Evolutionary conservation across 2,797 vertebrate species (phyloP).

Genomic region (Malurus leucopterus): DNA sequence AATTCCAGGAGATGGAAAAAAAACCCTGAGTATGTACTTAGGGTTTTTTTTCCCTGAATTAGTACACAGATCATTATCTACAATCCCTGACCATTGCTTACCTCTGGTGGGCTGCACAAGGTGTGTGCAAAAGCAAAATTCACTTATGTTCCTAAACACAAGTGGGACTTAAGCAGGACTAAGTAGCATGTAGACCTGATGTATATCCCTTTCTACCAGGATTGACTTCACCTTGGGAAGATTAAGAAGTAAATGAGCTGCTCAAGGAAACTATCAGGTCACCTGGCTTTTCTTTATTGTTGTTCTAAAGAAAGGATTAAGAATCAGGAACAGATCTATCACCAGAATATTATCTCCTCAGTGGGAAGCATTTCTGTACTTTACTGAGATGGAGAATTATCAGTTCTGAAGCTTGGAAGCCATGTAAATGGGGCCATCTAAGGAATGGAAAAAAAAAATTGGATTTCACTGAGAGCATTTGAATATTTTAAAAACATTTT

Average conservation of each 20-base stretch:
- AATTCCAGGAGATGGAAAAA: neutral
- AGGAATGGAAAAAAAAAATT: neutral
- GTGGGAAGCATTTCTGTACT: neutral
- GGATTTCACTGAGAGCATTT: neutral
- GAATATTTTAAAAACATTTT: neutral
- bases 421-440: neutral
- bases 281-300: neutral
- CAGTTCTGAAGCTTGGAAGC: neutral
- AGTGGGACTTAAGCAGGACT: neutral
- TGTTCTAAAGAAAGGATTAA: neutral
- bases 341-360: neutral
- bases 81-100: neutral
- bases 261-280: neutral
- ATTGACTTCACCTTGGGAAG: neutral
- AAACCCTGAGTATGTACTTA: rapidly evolving
- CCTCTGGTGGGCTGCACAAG: neutral
- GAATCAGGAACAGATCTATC: neutral
- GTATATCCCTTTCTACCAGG: neutral
- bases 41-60: neutral
- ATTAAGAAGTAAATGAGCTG: neutral
- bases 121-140: neutral
- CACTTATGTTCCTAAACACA: neutral
- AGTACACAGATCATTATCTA: neutral
- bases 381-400: neutral
- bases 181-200: rapidly evolving